These are phyloP conservation scores for Pygoscelis adeliae DNA, from an alignment of 2,113 vertebrate species.

Conservation along the genomic window DNA sequence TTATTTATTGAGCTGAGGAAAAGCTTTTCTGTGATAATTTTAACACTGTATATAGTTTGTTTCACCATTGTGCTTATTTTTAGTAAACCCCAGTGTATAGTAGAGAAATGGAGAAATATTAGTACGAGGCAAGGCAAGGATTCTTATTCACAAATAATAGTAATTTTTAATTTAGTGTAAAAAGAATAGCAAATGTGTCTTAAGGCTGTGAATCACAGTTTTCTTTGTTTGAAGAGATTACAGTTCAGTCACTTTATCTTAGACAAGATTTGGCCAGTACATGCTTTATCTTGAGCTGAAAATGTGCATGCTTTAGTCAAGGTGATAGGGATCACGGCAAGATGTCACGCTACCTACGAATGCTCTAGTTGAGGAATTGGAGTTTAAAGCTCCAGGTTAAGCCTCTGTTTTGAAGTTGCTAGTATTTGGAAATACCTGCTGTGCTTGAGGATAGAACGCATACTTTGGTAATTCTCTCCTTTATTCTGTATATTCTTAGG, in stretches of 20 bases:
- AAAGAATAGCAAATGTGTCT: neutral
- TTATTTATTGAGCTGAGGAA: neutral
- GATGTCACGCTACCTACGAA: accelerated
- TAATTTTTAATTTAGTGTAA: neutral
- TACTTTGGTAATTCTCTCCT: neutral
- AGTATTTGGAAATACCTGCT: neutral
- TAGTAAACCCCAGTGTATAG: neutral
- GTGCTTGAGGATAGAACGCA: neutral
- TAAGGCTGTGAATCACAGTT: neutral
- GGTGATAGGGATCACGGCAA: neutral
- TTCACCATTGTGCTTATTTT: neutral
- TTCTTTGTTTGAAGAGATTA: neutral
- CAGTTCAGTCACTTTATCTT: neutral
- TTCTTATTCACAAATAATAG: neutral
- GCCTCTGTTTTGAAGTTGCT: neutral
- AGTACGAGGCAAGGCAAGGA: neutral
- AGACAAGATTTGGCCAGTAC: neutral
- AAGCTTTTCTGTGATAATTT: neutral
- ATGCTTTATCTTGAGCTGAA: neutral
- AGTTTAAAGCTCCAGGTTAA: neutral
- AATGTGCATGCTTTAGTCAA: neutral
- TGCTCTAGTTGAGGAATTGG: neutral
- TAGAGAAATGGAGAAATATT: neutral
- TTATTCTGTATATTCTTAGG: neutral
- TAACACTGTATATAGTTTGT: neutral